Percentiles rank a stretch among this genome's conserved stretches.
These are phyloP conservation scores for Drepana falcataria DNA, from an alignment of 2,888 invertebrate species.

Conservation along the genomic window DNA sequence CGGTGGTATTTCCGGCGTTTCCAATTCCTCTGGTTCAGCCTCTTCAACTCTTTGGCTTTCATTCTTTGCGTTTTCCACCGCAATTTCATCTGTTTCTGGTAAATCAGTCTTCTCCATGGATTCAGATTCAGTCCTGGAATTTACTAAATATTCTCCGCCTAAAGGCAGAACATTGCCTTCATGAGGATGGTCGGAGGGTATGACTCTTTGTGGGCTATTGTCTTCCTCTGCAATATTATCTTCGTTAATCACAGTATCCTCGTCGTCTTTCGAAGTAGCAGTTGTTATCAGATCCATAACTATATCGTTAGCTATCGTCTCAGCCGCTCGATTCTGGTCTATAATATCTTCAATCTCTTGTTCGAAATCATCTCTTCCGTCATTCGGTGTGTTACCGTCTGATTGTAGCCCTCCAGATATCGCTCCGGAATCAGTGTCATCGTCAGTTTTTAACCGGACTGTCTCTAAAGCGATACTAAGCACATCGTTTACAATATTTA, in stretches of 20 bases:
- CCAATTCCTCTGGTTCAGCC: slow-evolving; percentile 45
- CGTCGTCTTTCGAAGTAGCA: slow-evolving; percentile 44
- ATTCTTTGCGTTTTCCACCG: slow-evolving; percentile 55
- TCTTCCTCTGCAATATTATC: slow-evolving; percentile 15
- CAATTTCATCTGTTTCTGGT: slow-evolving; percentile 31
- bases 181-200: slow-evolving; percentile 55
- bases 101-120: slow-evolving; percentile 28
- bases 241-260: slow-evolving; percentile 9
- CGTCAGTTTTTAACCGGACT: slow-evolving; percentile 63
- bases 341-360: slow-evolving; percentile 63
- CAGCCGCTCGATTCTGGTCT: slow-evolving; percentile 51
- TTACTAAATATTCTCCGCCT: slow-evolving; percentile 66
- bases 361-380: slow-evolving; percentile 63
- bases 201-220: slow-evolving; percentile 47
- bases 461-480: slow-evolving; percentile 67
- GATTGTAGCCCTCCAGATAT: slow-evolving; percentile 67
- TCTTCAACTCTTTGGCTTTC: slow-evolving; percentile 52
- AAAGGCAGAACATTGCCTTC: slow-evolving; percentile 68
- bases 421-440: slow-evolving; percentile 70
- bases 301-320: slow-evolving; percentile 55
- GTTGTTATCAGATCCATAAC: slow-evolving; percentile 53
- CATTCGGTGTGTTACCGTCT: slow-evolving; percentile 68
- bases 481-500: slow-evolving; percentile 72
- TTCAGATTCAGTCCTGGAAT: slow-evolving; percentile 42
- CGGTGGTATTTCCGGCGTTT: slow-evolving; percentile 80